These are phyloP conservation scores for Alcis repandata DNA, from an alignment of 2,888 invertebrate species.

Conservation along the genomic window DNA sequence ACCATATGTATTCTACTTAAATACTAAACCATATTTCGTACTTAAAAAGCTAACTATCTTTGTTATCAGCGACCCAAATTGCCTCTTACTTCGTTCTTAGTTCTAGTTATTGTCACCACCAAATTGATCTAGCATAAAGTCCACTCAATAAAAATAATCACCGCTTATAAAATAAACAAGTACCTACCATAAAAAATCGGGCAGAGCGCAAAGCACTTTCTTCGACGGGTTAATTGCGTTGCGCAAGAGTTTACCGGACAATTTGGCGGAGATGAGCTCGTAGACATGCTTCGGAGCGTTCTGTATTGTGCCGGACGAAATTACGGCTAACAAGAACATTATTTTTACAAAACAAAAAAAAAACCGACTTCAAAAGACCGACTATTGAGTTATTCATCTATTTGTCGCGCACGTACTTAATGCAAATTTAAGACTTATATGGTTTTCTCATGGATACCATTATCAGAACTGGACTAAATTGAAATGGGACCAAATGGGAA, in stretches of 20 bases:
- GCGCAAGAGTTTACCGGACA: constrained; percentile 57
- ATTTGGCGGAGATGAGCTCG: constrained; percentile 49
- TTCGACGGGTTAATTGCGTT: constrained; percentile 56
- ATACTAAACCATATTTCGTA: too few relatives aligned
- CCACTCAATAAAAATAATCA: neutral
- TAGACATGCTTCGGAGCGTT: constrained; percentile 40
- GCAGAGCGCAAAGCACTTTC: constrained; percentile 53
- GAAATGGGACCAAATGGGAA: too few relatives aligned
- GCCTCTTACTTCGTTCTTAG: neutral
- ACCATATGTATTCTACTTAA: too few relatives aligned
- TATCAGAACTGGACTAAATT: too few relatives aligned
- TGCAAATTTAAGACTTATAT: too few relatives aligned
- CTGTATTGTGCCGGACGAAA: neutral
- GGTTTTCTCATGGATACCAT: too few relatives aligned
- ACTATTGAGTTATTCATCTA: too few relatives aligned
- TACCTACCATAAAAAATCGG: constrained; percentile 33
- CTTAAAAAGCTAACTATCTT: too few relatives aligned
- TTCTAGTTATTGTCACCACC: neutral
- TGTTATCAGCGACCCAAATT: too few relatives aligned
- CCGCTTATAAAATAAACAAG: constrained; percentile 1
- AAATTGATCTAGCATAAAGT: neutral
- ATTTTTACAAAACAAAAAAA: too few relatives aligned
- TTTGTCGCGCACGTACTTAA: too few relatives aligned
- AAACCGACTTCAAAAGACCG: too few relatives aligned
- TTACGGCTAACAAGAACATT: neutral